phyloP scores from a whole-genome alignment of 2,113 vertebrate genomes.

The Phyllostomus discolor region DNA sequence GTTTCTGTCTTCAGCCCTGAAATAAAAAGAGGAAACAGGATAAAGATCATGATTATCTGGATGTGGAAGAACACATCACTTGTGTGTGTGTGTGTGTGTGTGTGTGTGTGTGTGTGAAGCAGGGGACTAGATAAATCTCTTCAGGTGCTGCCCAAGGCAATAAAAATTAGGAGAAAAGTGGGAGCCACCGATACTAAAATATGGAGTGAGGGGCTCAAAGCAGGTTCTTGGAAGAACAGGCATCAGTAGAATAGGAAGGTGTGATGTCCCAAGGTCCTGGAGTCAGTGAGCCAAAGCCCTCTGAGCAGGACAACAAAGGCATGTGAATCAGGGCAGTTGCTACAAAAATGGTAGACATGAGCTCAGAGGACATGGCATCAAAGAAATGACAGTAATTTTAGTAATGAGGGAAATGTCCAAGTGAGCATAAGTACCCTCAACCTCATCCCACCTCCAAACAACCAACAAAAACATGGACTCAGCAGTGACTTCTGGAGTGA shows the following conservation, averaged over 20 bases:
- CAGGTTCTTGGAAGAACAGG: background rate
- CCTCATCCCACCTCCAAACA: background rate
- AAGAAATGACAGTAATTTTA: background rate
- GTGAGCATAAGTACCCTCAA: background rate
- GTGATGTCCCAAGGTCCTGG: too few species aligned
- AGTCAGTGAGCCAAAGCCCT: background rate
- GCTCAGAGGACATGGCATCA: background rate
- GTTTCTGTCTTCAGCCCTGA: background rate
- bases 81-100: background rate
- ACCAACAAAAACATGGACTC: background rate
- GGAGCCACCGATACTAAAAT: background rate
- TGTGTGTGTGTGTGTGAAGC: background rate
- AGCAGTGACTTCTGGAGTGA: background rate
- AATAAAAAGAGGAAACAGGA: background rate
- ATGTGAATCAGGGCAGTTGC: background rate
- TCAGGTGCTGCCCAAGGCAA: background rate
- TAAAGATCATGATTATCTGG: background rate
- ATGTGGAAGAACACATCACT: background rate
- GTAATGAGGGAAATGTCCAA: background rate
- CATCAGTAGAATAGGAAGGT: fast-evolving
- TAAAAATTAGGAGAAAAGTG: background rate
- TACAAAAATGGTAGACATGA: background rate
- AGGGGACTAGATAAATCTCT: background rate
- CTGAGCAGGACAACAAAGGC: fast-evolving
- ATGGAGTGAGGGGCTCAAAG: too few species aligned